phyloP scores from a whole-genome alignment of 2,113 vertebrate genomes.

The Cyanistes caeruleus region DNA sequence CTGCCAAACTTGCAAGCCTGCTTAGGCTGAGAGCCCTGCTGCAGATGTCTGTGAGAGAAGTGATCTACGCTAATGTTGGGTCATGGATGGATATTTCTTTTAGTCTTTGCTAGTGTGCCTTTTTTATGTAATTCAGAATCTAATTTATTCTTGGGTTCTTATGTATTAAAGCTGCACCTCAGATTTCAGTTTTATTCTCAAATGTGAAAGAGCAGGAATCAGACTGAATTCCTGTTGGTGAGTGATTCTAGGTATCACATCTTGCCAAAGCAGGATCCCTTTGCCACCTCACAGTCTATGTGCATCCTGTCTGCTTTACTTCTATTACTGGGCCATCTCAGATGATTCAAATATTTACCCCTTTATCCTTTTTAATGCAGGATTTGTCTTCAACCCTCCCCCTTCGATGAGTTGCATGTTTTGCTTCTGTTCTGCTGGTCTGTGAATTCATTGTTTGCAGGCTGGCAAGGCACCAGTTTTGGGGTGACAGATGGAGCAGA shows the following conservation, averaged over 20 bases:
- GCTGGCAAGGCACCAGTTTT: constrained; percentile 45
- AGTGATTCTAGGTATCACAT: background rate
- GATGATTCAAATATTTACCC: background rate
- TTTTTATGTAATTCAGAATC: background rate
- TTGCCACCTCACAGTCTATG: background rate
- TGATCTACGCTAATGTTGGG: background rate
- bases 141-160: background rate
- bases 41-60: background rate
- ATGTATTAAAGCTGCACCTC: background rate
- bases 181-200: background rate
- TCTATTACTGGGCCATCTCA: background rate
- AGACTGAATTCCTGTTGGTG: background rate
- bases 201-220: background rate
- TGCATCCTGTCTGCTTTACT: background rate
- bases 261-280: background rate
- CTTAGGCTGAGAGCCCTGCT: background rate
- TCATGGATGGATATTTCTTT: background rate
- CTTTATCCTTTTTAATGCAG: background rate
- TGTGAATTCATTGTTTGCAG: constrained; percentile 45
- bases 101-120: background rate
- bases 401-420: background rate
- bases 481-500: constrained; percentile 62
- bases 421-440: constrained; percentile 7
- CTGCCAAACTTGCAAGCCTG: background rate
- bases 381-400: background rate